These are phyloP conservation scores for Oncorhynchus keta DNA, from an alignment of 2,113 vertebrate species.

Conservation along the genomic window DNA sequence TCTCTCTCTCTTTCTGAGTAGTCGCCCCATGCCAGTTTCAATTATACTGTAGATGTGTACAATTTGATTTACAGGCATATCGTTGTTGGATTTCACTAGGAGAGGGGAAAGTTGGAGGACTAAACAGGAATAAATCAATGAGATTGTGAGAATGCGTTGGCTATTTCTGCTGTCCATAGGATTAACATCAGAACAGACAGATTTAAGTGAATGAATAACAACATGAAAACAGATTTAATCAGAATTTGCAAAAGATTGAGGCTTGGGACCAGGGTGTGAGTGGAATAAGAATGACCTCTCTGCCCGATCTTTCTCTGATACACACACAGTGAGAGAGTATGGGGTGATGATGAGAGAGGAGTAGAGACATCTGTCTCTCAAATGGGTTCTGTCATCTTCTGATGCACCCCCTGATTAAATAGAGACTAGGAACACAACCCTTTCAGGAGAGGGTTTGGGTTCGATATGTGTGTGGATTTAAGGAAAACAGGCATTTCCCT, in stretches of 20 bases:
- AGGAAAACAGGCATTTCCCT: constrained; percentile 44
- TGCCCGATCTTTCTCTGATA: neutral
- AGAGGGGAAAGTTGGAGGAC: neutral
- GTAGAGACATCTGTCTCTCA: constrained; percentile 56
- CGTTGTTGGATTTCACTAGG: neutral
- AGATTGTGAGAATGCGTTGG: neutral
- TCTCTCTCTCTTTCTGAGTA: neutral
- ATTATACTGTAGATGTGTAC: constrained; percentile 6
- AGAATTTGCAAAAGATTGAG: constrained; percentile 64
- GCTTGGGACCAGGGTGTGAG: constrained; percentile 57
- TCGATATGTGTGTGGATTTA: constrained; percentile 23
- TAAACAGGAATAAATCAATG: neutral
- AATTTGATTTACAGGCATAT: constrained; percentile 3
- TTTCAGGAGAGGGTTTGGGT: constrained; percentile 20
- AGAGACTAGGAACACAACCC: constrained; percentile 26
- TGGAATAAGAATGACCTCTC: constrained; percentile 53
- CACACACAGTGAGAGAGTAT: constrained; percentile 2
- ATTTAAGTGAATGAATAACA: no score
- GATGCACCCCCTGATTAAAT: constrained; percentile 46
- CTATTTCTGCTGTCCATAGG: neutral
- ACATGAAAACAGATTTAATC: no score
- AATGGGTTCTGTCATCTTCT: constrained; percentile 68
- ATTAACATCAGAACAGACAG: neutral
- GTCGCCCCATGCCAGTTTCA: neutral
- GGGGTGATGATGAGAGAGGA: constrained; percentile 43